phyloP scores from a whole-genome alignment of 37 sponge, comb jelly and placozoan species.

The Sycon ciliatum region DNA sequence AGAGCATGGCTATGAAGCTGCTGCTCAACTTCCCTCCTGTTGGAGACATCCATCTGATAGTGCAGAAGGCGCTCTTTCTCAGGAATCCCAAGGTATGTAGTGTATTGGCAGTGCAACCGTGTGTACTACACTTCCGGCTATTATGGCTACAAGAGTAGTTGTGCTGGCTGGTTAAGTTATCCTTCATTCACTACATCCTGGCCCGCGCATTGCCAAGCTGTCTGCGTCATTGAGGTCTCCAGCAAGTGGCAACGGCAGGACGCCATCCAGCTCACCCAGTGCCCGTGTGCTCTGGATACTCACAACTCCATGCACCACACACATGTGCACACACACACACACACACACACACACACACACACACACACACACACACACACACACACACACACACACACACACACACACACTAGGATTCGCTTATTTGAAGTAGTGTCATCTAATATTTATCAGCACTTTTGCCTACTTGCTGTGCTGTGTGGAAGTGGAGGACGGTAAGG shows the following conservation, averaged over 20 bases:
- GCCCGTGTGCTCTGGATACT: too few relatives aligned
- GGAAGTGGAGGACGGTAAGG: too few relatives aligned
- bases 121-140: too few relatives aligned
- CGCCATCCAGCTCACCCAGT: too few relatives aligned
- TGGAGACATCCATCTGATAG: constrained; percentile 54
- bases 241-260: too few relatives aligned
- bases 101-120: too few relatives aligned
- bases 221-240: background rate
- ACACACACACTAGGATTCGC: constrained; percentile 13
- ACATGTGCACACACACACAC: background rate
- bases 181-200: too few relatives aligned
- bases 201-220: background rate
- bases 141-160: too few relatives aligned
- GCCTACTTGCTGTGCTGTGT: too few relatives aligned
- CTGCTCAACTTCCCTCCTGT: constrained; percentile 78
- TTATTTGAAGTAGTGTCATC: too few relatives aligned
- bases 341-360: constrained; percentile 5
- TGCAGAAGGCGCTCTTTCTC: constrained; percentile 75
- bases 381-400: constrained; percentile 5
- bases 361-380: constrained; percentile 5
- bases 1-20: constrained; percentile 63
- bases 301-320: too few relatives aligned
- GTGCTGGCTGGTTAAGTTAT: background rate
- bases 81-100: constrained; percentile 50
- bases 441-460: too few relatives aligned